Evolutionary conservation across 1,140 invertebrate species (phyloP), one percentile per base, ranked within the genome.

Genomic region (Zaprionus inermis): DNA sequence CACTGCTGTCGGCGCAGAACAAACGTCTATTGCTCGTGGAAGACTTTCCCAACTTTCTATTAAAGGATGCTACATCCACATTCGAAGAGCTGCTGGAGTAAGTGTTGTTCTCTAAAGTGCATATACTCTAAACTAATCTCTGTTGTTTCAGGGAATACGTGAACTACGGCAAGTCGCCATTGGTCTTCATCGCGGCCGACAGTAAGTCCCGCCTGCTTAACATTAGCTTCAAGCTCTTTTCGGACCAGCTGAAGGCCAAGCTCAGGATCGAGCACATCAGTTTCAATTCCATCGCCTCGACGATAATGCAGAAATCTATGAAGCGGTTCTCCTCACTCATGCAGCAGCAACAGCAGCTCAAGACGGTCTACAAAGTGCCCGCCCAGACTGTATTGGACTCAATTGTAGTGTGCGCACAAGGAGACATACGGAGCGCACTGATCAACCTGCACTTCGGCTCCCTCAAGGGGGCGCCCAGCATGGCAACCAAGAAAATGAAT

Each of bases 11-110:
- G 34, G 91, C 89, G 28, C 65, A 68, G 36, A 93, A 93, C 71
- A 93, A 93, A 41, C 93, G 93, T 63, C 71, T 96, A 6, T 92
- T 96, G 32, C 85, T 97, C 0, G 94, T 97, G 4, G 96, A 97
- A 92, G 96, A 96, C 91, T 94, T 96, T 88, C 96, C 96, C n/a
- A 96, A 96, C 92, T 92, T 94, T 12, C 94, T 95, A 80, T 60
- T 95, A 1, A 94, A 94, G 63, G 94, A 95, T 71, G 93, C 94
- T 24, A 91, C 93, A 67, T 93, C 93, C 64, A 68, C 41, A 12
- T 96, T 97, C 90, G 89, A 93, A 61, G 90, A 93, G 59, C 84
- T 96, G 60, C 91, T 97, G 58, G 93, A 94, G 96, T 96, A 93
- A 94, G 94, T 93, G 55, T 54, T 30, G 1, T 0, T 0, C 0